Percentiles rank a stretch among this genome's conserved stretches.
Evolutionary conservation across 1,140 invertebrate species (phyloP).

Genomic region (Drosophila dunni): DNA sequence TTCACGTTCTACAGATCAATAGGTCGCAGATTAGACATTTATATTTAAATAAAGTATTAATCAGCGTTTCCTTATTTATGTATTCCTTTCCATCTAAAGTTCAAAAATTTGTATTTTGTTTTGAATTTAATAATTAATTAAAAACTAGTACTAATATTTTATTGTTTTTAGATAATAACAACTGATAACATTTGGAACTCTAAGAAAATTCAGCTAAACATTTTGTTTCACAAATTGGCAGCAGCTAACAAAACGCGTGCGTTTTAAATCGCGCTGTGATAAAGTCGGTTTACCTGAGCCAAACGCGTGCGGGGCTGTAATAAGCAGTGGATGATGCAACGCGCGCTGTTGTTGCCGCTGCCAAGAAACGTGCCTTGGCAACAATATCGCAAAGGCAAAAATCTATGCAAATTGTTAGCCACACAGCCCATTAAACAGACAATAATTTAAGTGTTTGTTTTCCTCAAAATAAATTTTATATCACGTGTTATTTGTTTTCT

Average conservation of each 20-base stretch:
- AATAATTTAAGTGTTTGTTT: constrained; percentile 17
- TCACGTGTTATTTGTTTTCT: constrained; percentile 54
- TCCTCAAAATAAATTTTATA: background rate
- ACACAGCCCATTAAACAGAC: constrained; percentile 53
- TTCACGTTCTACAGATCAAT: background rate
- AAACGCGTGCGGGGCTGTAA: constrained; percentile 17
- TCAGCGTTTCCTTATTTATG: background rate
- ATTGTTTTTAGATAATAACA: no score
- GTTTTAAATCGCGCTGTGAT: constrained; percentile 35
- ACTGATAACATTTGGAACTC: no score
- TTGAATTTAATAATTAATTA: no score
- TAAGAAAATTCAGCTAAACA: background rate
- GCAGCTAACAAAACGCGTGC: constrained; percentile 25
- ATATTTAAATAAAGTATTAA: constrained; percentile 11
- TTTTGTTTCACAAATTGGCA: background rate
- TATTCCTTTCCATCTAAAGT: no score
- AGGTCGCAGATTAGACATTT: constrained; percentile 12
- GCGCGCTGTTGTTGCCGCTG: constrained; percentile 1
- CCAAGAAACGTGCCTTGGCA: constrained; percentile 42
- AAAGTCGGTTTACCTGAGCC: constrained; percentile 47
- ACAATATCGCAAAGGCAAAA: constrained; percentile 30
- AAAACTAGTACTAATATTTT: no score
- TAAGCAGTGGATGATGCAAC: constrained; percentile 63
- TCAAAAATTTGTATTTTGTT: no score
- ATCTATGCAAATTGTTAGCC: constrained; percentile 37